Conservation (phyloP, 2,113 vertebrate genomes). For the Muntiacus muntjak region DNA sequence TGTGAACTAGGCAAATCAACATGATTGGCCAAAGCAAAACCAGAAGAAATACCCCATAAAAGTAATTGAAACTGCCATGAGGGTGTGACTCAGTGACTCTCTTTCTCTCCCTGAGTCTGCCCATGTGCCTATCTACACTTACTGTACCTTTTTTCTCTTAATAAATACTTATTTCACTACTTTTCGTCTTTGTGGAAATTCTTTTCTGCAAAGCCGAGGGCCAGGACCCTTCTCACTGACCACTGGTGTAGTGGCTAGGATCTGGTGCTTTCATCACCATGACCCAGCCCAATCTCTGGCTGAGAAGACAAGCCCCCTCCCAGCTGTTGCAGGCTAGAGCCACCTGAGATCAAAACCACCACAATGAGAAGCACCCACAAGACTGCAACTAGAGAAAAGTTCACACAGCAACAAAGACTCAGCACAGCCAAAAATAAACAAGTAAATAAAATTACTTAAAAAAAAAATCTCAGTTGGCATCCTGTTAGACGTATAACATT, state of each 20-base stretch:
- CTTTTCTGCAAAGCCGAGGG: background rate
- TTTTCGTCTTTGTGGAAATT: background rate
- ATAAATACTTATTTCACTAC: background rate
- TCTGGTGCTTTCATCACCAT: background rate
- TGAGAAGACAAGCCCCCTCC: background rate
- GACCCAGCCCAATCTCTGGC: background rate
- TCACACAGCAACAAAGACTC: background rate
- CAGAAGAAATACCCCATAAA: background rate
- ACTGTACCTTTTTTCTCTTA: background rate
- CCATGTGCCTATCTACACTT: background rate
- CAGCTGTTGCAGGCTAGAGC: background rate
- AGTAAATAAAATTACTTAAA: background rate
- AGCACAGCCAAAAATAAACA: background rate
- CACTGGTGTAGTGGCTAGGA: background rate
- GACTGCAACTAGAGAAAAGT: background rate
- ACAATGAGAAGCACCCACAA: background rate
- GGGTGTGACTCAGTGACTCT: background rate
- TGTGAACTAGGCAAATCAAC: background rate
- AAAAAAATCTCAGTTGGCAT: background rate
- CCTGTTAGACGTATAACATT: background rate
- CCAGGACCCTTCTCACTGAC: background rate
- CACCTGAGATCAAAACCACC: background rate
- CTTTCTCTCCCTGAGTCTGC: background rate
- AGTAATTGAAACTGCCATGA: background rate
- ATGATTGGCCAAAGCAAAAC: background rate